Evolutionary conservation across 2,797 vertebrate species (phyloP), one percentile per base, ranked within the genome.

Genomic region (Gadopsis marmoratus): DNA sequence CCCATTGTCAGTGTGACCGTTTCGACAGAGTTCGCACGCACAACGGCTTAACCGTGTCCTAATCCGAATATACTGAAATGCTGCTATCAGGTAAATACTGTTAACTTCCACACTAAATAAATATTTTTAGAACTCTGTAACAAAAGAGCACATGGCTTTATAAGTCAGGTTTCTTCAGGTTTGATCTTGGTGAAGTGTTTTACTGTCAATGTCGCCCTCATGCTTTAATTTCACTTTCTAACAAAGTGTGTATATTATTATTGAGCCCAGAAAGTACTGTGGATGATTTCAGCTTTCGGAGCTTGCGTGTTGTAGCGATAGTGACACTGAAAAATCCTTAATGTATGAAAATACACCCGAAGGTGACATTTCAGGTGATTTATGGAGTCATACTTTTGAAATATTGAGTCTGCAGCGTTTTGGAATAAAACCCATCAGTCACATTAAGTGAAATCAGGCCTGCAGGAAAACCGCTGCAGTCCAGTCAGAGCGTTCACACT

Each of bases 291-390:
- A 56, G 23, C 6, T 8, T 51, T 35, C 19, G 19, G 61, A 33
- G 26, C 21, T 35, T 33, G 6, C 29, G n/a, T 21, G 55, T 35
- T 9, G 50, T 2, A 19, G 43, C n/a, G 4, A 35, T 48, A 60
- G 72, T 23, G 41, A 68, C n/a, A 3, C 26, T 21, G 71, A 9
- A 26, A 41, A 53, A 72, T 31, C 51, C 17, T 17, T 23, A 77
- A 63, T 59, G 59, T 47, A 63, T 71, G 65, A 72, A 83, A 78
- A 54, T 0, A 35, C 41, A 47, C 0, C 21, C 63, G 66, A 63
- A 70, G 80, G 67, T 82, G 85, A 79, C 67, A 53, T 78, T 87
- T 63, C 59, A 64, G 77, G 58, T 81, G 76, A 84, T 74, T 0
- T 51, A 74, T 45, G 45, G 48, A 76, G 71, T 39, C 33, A 13